Conservation (phyloP, 2,797 vertebrate species). For the Silurus aristotelis region DNA sequence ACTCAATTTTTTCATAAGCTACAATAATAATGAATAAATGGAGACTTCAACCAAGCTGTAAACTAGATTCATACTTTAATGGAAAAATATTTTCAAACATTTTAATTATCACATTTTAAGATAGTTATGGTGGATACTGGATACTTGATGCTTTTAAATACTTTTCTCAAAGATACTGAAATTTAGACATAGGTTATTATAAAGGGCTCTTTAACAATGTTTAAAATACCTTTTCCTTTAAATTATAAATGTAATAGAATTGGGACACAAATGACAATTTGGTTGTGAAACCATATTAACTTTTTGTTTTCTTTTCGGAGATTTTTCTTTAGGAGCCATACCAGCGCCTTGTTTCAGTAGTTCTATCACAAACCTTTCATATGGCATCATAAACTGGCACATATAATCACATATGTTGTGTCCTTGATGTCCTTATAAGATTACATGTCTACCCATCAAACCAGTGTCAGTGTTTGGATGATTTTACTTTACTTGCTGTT, state of each 20-base stretch:
- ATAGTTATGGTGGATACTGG: neutral
- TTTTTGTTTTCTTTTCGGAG: neutral
- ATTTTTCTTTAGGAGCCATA: neutral
- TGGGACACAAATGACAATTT: neutral
- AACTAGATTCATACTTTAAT: neutral
- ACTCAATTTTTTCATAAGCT: neutral
- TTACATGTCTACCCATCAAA: neutral
- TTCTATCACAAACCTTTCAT: neutral
- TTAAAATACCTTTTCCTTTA: neutral
- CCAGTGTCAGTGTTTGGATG: neutral
- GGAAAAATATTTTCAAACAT: neutral
- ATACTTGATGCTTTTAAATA: neutral
- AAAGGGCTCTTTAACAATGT: neutral
- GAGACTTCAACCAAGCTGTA: neutral
- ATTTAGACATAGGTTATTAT: neutral
- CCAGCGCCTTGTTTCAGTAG: neutral
- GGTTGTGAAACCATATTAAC: neutral
- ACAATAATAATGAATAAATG: neutral
- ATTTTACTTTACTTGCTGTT: slow-evolving; percentile 20
- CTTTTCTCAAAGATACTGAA: neutral
- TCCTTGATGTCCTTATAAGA: neutral
- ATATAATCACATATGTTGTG: neutral
- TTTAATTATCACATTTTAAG: neutral
- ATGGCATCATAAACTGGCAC: neutral
- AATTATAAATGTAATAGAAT: neutral